These are phyloP conservation scores for Acanthopleura granulata DNA, from an alignment of 2,888 invertebrate species.

Conservation along the genomic window DNA sequence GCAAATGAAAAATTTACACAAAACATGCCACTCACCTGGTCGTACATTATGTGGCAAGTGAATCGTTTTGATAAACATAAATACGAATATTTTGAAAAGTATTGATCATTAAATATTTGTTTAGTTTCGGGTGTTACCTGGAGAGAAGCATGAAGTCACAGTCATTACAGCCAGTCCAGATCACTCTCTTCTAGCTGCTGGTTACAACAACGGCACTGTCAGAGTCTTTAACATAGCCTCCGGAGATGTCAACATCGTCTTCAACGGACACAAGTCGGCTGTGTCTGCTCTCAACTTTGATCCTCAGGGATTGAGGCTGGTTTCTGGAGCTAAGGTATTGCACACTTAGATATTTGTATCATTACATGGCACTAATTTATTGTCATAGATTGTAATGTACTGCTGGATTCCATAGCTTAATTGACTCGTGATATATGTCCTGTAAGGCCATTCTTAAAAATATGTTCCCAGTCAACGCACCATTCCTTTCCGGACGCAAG, in stretches of 20 bases:
- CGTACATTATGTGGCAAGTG: too few relatives aligned
- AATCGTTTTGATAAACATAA: too few relatives aligned
- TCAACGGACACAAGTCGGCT: constrained; percentile 87
- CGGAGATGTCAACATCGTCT: constrained; percentile 77
- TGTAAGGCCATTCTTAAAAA: too few relatives aligned
- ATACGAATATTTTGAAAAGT: too few relatives aligned
- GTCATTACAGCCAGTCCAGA: constrained; percentile 82
- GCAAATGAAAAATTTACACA: too few relatives aligned
- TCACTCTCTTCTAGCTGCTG: constrained; percentile 86
- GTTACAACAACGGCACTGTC: constrained; percentile 90
- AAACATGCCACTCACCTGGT: too few relatives aligned
- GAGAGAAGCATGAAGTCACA: constrained; percentile 86
- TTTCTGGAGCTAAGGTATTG: constrained; percentile 85
- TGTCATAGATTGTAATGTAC: too few relatives aligned
- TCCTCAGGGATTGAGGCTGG: constrained; percentile 83
- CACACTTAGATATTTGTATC: neutral
- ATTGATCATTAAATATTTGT: too few relatives aligned
- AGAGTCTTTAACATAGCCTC: constrained; percentile 83
- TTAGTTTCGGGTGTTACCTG: constrained; percentile 82
- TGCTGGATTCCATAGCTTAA: too few relatives aligned
- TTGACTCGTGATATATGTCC: too few relatives aligned
- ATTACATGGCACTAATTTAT: too few relatives aligned
- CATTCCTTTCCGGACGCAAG: neutral
- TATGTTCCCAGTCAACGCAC: too few relatives aligned
- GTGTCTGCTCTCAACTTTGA: constrained; percentile 89